Evolutionary conservation across 2,113 vertebrate genomes (phyloP).

Genomic region (Microcebus jonahi): DNA sequence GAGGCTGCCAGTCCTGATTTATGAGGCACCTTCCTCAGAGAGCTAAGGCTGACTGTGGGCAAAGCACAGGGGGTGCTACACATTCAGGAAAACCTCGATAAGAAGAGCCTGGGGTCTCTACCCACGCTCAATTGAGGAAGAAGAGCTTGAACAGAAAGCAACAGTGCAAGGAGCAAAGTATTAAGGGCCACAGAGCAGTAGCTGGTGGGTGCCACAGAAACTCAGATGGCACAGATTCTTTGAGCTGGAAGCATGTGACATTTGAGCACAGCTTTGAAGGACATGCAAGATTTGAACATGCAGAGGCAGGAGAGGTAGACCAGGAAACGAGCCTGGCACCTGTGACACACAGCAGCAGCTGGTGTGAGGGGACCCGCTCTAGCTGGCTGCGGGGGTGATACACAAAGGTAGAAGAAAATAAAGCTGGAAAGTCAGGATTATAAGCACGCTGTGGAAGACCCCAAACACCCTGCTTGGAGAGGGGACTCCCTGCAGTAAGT

Average conservation of each 20-base stretch:
- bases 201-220: background rate
- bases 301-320: background rate
- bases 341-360: background rate
- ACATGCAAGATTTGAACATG: background rate
- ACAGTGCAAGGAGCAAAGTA: background rate
- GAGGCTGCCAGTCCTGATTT: background rate
- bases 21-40: background rate
- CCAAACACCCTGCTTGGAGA: fast-evolving
- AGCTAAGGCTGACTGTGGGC: background rate
- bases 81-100: background rate
- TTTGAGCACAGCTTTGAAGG: background rate
- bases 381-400: background rate
- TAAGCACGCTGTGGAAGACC: fast-evolving
- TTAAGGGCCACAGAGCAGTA: background rate
- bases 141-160: background rate
- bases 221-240: background rate
- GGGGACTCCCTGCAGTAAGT: background rate
- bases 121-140: background rate
- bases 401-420: background rate
- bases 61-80: background rate
- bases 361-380: fast-evolving
- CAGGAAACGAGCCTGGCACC: fast-evolving
- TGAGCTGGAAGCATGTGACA: background rate
- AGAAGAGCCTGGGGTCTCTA: background rate
- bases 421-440: background rate